Base-by-base conservation (phyloP, 2,113 vertebrate genomes). In the Patagioenas fasciata region DNA sequence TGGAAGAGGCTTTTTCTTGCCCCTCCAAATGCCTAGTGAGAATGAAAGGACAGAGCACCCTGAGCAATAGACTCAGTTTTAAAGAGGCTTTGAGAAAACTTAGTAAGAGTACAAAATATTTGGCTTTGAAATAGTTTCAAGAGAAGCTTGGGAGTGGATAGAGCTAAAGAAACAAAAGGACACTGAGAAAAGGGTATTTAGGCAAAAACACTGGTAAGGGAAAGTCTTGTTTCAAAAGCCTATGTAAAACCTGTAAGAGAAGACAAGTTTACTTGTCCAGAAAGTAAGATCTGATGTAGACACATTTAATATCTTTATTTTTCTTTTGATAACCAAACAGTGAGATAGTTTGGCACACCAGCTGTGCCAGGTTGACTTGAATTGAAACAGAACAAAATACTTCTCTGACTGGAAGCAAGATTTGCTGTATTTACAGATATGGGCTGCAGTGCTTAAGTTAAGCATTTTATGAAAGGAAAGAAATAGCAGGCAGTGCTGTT, bases 121-220 rank as follows among this genome's bases (percentile, higher is more conserved):
- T 78, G 32, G 14, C 31, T 86, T 78, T 34, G 57, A 67, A 82
- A 75, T 56, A 61, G 31, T 69, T 47, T 90, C 62, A 83, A 17
- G 25, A n/a, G 50, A 75, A 18, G 3, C 34, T 65, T 40, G 28
- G 16, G 34, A 64, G 14, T 75, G 7, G 85, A 57, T 34, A 56
- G 15, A 64, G 11, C 21, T 71, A 47, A 61, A 81, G 74, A 80
- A 79, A 70, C 4, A 75, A n/a, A 86, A 86, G n/a, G 11, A 38
- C 11, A 23, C 28, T 14, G 28, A 80, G 44, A 36, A 66, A 89
- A 73, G 5, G 21, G 5, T 62, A 40, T 40, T 65, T 64, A 61
- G 10, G 28, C 26, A 75, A 71, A 60, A 56, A 7, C 0, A 0
- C 2, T 47, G 9, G 6, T 40, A 70, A 91, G n/a, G 6, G 6